Base-by-base conservation (phyloP, 2,888 invertebrate species). In the Zaprionus obscuricornis region DNA sequence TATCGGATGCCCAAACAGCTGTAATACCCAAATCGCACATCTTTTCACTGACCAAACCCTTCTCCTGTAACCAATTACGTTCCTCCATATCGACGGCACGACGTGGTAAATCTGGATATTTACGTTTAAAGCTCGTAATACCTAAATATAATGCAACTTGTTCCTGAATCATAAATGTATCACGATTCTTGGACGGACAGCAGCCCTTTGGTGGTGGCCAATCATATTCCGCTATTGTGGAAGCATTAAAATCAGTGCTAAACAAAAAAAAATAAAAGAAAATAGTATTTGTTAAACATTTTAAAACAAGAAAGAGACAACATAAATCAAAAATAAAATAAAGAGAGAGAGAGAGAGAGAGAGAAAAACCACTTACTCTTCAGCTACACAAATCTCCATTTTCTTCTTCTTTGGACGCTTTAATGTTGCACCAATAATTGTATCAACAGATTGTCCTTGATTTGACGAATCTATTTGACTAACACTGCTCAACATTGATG, bases 121-220 rank as follows among this genome's bases (percentile, higher is more conserved):
- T 97, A 67, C 99, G 92, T 90, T 98, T 98, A 90, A 99, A 99
- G 55, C 98, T 98, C 88, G 97, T 98, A 22, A 99, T 96, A 27
- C 96, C 96, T 63, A 99, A 92, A 91, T 96, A 98, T 88, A 98
- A 96, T 0, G 97, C 96, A 63, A 99, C 95, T 96, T 93, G 99
- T 89, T 99, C 99, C 90, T 99, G 98, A 56, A 98, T 94, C 95
- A 98, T 97, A 91, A 94, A 97, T 42, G 96, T 95, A 83, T 98
- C 95, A 40, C 94, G 89, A 79, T 89, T 89, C 52, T 89, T 89
- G 5, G 93, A 72, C 89, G 92, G 77, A 91, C 92, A 90, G 62
- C 90, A 89, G 16, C 90, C 90, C 49, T 91, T 88, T 86, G 91
- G 93, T 20, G 93, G 92, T 3, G 96, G 96, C 98, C 98, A 98